Evolutionary conservation across 2,797 vertebrate species (phyloP), one percentile per base, ranked within the genome.

Genomic region (Macropodus opercularis): DNA sequence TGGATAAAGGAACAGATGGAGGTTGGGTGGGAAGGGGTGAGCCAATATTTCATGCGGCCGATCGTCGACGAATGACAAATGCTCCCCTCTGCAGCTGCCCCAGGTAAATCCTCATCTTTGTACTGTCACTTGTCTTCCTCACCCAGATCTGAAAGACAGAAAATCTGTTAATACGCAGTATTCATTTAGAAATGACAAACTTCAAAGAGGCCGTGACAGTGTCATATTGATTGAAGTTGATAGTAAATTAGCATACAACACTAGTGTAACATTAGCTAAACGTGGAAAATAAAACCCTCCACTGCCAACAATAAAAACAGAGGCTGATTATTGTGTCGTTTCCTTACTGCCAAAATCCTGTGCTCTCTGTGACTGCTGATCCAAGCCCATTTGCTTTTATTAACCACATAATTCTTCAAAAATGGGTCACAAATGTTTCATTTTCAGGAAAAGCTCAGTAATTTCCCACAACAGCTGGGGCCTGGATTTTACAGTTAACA

Each of bases 91-190:
- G 98, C 62, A 99, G 94, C 92, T 99, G 98, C 24, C 96, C 97
- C 81, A 99, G 88, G 82, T 99, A 99, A 83, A 99, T 99, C 83
- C 97, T 92, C 96, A 99, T 97, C 91, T 99, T 99, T 5, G 98
- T 99, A 85, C 98, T 99, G 93, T 99, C 97, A 0, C 96, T 99
- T 1, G 96, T 98, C 86, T 99, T 99, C 82, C 98, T 95, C 89
- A 99, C 98, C 98, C 98, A 99, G 72, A 99, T 97, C 98, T 99
- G 89, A 42, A 32, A 52, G 23, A 66, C 8, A 48, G 22, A 31
- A 5, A 21, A 32, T 26, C 4, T 4, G 22, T 71, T 46, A 74
- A 19, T 23, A 13, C 1, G 4, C 35, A 36, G n/a, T 0, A 9
- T n/a, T 11, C 18, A 27, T 63, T 54, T 12, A 44, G 2, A 55